Evolutionary conservation across 2,888 invertebrate genomes (phyloP), one percentile per base, ranked within the genome.

Genomic region (Dolichomitus sp.): DNA sequence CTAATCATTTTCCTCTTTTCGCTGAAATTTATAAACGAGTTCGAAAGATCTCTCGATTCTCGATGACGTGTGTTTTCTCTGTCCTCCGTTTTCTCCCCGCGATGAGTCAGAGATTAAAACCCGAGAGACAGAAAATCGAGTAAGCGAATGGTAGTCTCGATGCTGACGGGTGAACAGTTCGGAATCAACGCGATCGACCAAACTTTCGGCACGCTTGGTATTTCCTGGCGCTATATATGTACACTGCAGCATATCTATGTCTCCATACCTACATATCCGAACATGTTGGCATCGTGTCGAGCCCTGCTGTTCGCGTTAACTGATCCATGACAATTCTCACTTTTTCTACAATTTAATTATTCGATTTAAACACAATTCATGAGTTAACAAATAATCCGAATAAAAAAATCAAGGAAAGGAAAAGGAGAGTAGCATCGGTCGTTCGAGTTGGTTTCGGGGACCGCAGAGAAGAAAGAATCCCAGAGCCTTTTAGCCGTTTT

Each of bases 401-500:
- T 12, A n/a, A 19, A 70, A 54, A 40, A 70, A 30, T n/a, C 4
- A 14, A 57, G 37, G 37, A 27, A 52, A 68, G 14, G 30, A 37
- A 61, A 66, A 74, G 70, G 61, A 57, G 30, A 30, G 57, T 57
- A 30, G 1, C 52, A 23, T 23, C 11, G 9, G 12, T 30, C 57
- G 14, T 12, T 30, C 14, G 27, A 57, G 30, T 52, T 23, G 5
- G 23, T 14, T 30, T 30, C 30, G 12, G 6, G 7, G 57, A 27
- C 14, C 12, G 33, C 40, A 33, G 50, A 72, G 77, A 76, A 74
- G 81, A 86, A 88, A 88, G 85, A 88, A 88, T 90, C 87, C 80
- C 87, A 83, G 86, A 86, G 88, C 91, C 91, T 92, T 92, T 92
- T 92, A 92, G 91, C 86, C 89, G 88, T 72, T 89, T 90, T 90